Base-by-base conservation (phyloP, 1,140 invertebrate species). In the Plectrocnemia conspersa region DNA sequence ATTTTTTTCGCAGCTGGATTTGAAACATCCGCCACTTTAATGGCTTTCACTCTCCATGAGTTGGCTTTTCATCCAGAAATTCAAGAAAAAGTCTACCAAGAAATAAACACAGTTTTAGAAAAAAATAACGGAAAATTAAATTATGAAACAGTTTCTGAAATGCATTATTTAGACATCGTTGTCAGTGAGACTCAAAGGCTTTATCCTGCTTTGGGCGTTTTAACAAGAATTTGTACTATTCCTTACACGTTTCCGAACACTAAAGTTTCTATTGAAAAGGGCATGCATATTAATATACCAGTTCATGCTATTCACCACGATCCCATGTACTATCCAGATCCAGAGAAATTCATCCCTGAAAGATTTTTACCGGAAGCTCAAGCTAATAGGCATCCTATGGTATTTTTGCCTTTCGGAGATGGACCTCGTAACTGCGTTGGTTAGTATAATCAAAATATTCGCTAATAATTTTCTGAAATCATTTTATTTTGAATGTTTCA, bases 331-430 rank as follows among this genome's bases (percentile, higher is more conserved):
- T 75, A 74, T 46, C 63, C 70, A 1, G 56, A 73, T 40, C 82
- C 79, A 18, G 64, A 81, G 16, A 72, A 72, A 59, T 86, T 85
- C 65, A 68, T 79, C 57, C 83, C 83, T 0, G 80, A 84, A 25
- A 66, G 83, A 25, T 83, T 77, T 52, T 62, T 62, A 13, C 45
- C 62, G 0, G 57, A 64, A 41, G 42, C 41, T 3, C 52, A 44
- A 35, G 15, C 45, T 18, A 65, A 68, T 52, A 46, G 61, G 10
- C 70, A 66, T 54, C 70, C 71, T 10, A 64, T 63, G 22, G 71
- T 63, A 2, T 74, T 72, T 54, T 50, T 74, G 11, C 70, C 70
- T 11, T 77, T 72, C 35, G 73, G 70, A 0, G 76, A 77, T 58
- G 78, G 77, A 32, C 77, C 76, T 2, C 71, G 74, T n/a, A 75